Evolutionary conservation across 2,888 invertebrate genomes (phyloP), one percentile per base, ranked within the genome.

Genomic region (Lasioglossum marginatum): DNA sequence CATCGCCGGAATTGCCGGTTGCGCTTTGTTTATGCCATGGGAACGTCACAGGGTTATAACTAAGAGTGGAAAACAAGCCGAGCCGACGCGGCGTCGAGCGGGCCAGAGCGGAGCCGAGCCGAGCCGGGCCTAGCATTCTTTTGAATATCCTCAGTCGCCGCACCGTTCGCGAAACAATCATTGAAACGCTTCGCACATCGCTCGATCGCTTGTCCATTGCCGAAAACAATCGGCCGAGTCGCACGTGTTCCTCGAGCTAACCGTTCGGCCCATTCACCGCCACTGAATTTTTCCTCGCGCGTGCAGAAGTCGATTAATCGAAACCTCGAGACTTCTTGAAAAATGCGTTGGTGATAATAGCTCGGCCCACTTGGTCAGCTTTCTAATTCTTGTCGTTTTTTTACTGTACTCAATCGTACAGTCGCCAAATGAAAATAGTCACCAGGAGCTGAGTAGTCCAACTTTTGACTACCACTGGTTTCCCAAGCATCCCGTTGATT

Each of bases 1-100:
- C 95, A 95, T 95, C 95, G 94, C 93, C 93, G 93, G 95, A 95
- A 95, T 95, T 94, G 94, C 93, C 93, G 95, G 95, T 95, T 95
- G 93, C 93, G 93, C 92, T 94, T 95, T 95, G 95, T 95, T 95
- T 95, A 95, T 95, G 95, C 95, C 94, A 95, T 94, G 94, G 93
- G 94, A 94, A 94, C 93, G 93, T 93, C 93, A 92, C 89, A 91
- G 90, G 92, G 92, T 92, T 92, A 91, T 92, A 93, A 92, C 92
- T 91, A 92, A 92, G 92, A 93, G 92, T 89, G 88, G 89, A 89
- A 89, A 92, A 91, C 90, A 83, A 90, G 88, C 80, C 74, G 86
- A 45, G 23, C n/a, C 43, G 34, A 57, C 57, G 23, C 63, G 63
- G 63, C 63, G 31, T 31, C 16, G 70, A 70, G 60, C 37, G 19